Evolutionary conservation across 2,113 vertebrate species (phyloP), one percentile per base, ranked within the genome.

Genomic region (Pelmatolapia mariae): DNA sequence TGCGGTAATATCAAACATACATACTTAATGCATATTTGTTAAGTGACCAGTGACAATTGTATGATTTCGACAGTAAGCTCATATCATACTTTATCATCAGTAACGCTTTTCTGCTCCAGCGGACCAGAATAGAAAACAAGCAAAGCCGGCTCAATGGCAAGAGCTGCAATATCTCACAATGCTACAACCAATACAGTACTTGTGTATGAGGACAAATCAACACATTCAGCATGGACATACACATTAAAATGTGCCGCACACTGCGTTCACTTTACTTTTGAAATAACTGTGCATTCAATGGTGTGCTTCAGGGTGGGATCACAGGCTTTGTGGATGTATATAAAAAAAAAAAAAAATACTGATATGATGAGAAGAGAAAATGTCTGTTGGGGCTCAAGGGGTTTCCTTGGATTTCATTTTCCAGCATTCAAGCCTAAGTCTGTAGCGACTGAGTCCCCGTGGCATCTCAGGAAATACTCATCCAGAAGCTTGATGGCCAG

Each of bases 171-270:
- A 63, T 86, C 54, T 61, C 31, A 90, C 87, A 86, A 89, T 85
- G 45, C 87, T 86, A 94, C 81, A 87, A 91, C 88, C 89, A 80
- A 63, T 95, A 94, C 94, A 95, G 94, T 95, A 95, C 94, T 93
- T 91, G 47, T 56, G 89, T 85, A 89, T 87, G 86, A 94, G 82
- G 89, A 94, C 88, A 83, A 73, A 88, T 87, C 26, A 29, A 89
- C 91, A 93, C 87, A 88, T 93, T 92, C 86, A 89, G 80, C 59
- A 73, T 19, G 43, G 81, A 81, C 79, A 86, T 57, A 26, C 79
- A 86, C 79, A 19, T 29, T 59, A 63, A 85, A 54, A 56, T 84
- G 88, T 81, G 87, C 63, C 10, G 13, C 47, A 89, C 76, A 80
- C 88, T 71, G 82, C 38, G 40, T 83, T 87, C 85, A 89, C 66